Evolutionary conservation across 2,113 vertebrate genomes (phyloP).

Genomic region (Leucosticte australis): DNA sequence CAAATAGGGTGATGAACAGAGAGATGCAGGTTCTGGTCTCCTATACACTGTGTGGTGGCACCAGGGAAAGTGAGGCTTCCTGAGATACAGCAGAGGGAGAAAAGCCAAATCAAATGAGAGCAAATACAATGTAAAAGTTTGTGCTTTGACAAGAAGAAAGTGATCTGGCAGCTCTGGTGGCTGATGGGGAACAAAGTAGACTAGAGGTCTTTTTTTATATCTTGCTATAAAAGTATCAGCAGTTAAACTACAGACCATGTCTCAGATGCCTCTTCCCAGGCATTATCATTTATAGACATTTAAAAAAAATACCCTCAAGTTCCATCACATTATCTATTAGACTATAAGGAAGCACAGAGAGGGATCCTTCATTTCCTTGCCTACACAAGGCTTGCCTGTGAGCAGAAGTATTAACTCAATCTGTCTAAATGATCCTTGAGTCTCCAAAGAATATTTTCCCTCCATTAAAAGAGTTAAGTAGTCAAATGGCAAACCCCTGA

Average conservation of each 20-base stretch:
- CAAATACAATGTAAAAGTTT: background rate
- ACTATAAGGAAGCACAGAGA: background rate
- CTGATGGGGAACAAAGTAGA: background rate
- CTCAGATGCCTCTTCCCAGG: background rate
- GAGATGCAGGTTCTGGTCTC: background rate
- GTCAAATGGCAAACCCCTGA: background rate
- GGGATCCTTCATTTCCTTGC: background rate
- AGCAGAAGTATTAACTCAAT: background rate
- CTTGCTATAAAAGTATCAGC: background rate
- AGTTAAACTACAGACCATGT: background rate
- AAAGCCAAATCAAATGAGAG: background rate
- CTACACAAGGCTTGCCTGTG: background rate
- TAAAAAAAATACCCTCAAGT: background rate
- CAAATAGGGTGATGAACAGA: background rate
- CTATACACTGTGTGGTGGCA: fast-evolving
- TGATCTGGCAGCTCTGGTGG: background rate
- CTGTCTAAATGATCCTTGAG: background rate
- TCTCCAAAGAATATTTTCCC: background rate
- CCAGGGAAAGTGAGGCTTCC: background rate
- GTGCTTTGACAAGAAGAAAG: background rate
- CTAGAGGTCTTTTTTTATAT: background rate
- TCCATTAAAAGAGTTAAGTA: background rate
- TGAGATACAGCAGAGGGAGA: background rate
- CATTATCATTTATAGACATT: background rate
- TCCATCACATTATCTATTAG: background rate